A percentile compares a stretch with the other conserved stretches of the same genome.
phyloP scores from a whole-genome alignment of 2,888 invertebrate species.

The Noctua comes region DNA sequence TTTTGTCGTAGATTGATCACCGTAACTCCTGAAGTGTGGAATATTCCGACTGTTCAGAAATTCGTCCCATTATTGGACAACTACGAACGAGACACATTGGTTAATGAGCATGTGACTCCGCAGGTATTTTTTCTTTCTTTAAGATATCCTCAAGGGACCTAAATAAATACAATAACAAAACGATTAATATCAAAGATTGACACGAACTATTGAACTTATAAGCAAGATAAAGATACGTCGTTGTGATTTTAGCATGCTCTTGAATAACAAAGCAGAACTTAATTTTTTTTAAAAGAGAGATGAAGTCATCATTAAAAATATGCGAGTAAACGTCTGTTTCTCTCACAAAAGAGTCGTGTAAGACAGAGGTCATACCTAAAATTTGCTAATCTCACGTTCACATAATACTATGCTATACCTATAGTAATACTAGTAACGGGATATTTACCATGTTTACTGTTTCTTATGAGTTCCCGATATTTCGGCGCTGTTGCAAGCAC shows the following conservation, averaged over 20 bases:
- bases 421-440: too few species aligned
- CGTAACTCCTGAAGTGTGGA: constrained; percentile 91
- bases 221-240: constrained; percentile 28
- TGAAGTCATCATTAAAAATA: constrained; percentile 18
- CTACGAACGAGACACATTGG: constrained; percentile 93
- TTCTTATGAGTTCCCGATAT: too few species aligned
- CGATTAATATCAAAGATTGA: constrained; percentile 11
- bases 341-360: not conserved
- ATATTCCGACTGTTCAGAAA: constrained; percentile 93
- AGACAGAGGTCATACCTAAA: constrained; percentile 11
- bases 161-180: constrained; percentile 29
- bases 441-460: too few species aligned
- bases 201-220: constrained; percentile 46
- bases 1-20: constrained; percentile 91
- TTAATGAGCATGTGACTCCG: constrained; percentile 94
- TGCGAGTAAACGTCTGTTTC: not conserved
- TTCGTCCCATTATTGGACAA: constrained; percentile 95
- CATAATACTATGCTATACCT: not conserved
- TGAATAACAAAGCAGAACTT: not conserved
- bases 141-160: constrained; percentile 11
- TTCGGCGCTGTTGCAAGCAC: too few species aligned
- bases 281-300: not conserved
- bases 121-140: constrained; percentile 77
- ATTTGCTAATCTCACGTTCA: not conserved
- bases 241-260: constrained; percentile 26